phyloP scores from a whole-genome alignment of 2,797 vertebrate species.

The Esox lucius region DNA sequence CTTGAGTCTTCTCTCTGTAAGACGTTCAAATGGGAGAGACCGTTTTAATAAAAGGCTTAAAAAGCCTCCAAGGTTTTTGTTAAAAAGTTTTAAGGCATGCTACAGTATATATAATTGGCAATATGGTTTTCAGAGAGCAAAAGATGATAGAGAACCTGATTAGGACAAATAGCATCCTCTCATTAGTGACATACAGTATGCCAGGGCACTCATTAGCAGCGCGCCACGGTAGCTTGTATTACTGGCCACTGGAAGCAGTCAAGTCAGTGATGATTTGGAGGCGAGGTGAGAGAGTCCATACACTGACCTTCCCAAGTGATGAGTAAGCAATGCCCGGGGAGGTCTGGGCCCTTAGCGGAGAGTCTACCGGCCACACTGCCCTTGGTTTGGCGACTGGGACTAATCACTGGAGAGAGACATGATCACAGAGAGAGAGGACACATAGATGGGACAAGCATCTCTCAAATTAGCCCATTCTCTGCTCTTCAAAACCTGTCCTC shows the following conservation, averaged over 20 bases:
- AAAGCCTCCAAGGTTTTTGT: constrained; percentile 64
- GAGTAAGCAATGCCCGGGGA: constrained; percentile 66
- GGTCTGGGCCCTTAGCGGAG: constrained; percentile 23
- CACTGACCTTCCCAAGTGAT: constrained; percentile 69
- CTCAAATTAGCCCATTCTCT: constrained; percentile 54
- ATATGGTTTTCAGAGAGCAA: constrained; percentile 61
- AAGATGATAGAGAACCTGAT: constrained; percentile 17
- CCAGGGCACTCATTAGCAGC: constrained; percentile 45
- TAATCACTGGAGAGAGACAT: constrained; percentile 55
- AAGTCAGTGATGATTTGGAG: constrained; percentile 58
- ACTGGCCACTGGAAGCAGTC: constrained; percentile 27
- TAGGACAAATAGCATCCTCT: constrained; percentile 37
- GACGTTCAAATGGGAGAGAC: constrained; percentile 45
- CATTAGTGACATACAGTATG: constrained; percentile 46
- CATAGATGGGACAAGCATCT: constrained; percentile 45
- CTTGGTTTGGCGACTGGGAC: constrained; percentile 68
- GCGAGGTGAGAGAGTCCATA: constrained; percentile 66
- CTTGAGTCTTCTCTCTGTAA: constrained; percentile 71
- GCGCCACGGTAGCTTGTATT: constrained; percentile 21
- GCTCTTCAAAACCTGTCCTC: constrained; percentile 50
- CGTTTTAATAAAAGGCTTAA: constrained; percentile 69
- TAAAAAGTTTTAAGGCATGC: constrained; percentile 61
- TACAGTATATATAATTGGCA: constrained; percentile 29
- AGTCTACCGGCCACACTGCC: constrained; percentile 55
- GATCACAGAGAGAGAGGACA: constrained; percentile 55